phyloP scores from a whole-genome alignment of 2,797 vertebrate species.

The Pelochelys cantorii region DNA sequence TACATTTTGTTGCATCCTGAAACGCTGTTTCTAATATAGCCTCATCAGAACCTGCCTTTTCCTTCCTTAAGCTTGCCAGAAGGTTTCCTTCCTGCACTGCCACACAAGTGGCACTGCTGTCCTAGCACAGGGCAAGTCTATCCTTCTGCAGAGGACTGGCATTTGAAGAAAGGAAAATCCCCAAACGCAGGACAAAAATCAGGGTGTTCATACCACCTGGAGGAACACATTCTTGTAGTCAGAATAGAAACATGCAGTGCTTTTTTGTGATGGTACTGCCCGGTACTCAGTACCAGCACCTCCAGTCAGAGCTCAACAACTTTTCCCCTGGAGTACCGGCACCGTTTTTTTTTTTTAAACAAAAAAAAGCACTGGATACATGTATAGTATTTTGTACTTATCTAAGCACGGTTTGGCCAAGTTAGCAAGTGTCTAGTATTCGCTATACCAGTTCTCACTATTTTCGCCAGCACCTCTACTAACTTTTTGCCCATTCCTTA shows the following conservation, averaged over 20 bases:
- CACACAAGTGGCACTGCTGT: no score
- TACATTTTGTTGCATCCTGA: background rate
- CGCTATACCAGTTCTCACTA: background rate
- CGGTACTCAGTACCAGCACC: no score
- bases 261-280: no score
- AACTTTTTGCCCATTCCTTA: rapidly evolving
- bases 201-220: background rate
- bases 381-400: background rate
- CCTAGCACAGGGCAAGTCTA: background rate
- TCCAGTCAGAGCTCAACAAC: no score
- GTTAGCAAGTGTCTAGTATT: background rate
- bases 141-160: background rate
- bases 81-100: background rate
- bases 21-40: background rate
- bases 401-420: background rate
- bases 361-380: no score
- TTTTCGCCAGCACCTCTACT: background rate
- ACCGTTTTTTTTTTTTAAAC: no score
- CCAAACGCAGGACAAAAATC: background rate
- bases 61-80: background rate
- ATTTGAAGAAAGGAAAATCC: background rate
- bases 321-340: no score
- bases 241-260: background rate
- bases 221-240: background rate
- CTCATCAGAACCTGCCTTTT: background rate